Percentiles rank a stretch among this genome's conserved stretches.
These are phyloP conservation scores for Bucorvus abyssinicus DNA, from an alignment of 2,797 vertebrate genomes.

Conservation along the genomic window DNA sequence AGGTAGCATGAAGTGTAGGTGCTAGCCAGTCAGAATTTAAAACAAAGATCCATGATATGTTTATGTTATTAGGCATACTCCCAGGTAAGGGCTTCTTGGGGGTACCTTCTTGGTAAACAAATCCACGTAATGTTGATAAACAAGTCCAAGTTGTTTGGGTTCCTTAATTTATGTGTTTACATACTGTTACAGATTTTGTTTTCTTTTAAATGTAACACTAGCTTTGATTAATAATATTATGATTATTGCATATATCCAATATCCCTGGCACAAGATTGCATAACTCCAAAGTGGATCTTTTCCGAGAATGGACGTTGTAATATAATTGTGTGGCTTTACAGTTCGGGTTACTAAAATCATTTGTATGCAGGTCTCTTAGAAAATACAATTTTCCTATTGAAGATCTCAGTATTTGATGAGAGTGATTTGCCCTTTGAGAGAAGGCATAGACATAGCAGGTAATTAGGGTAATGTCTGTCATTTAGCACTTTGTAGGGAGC, in stretches of 20 bases:
- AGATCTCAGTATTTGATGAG: background rate
- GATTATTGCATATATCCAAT: background rate
- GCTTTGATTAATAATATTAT: background rate
- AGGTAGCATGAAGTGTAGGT: background rate
- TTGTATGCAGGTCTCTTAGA: background rate
- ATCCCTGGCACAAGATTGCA: background rate
- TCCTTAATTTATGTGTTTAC: background rate
- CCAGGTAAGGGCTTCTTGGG: background rate
- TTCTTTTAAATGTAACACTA: background rate
- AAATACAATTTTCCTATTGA: background rate
- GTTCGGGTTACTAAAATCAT: background rate
- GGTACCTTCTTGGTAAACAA: background rate
- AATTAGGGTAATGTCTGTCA: background rate
- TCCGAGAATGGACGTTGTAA: background rate
- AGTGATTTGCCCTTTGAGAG: background rate
- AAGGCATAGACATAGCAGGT: background rate
- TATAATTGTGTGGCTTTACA: background rate
- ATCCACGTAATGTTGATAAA: background rate
- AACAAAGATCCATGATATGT: background rate
- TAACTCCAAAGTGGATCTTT: background rate
- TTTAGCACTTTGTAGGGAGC: constrained; percentile 12
- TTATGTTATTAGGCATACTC: background rate
- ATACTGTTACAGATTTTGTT: background rate
- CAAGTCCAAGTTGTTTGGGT: background rate
- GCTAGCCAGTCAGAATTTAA: background rate